Conservation (phyloP, 2,113 vertebrate species). For the Hippocampus comes region DNA sequence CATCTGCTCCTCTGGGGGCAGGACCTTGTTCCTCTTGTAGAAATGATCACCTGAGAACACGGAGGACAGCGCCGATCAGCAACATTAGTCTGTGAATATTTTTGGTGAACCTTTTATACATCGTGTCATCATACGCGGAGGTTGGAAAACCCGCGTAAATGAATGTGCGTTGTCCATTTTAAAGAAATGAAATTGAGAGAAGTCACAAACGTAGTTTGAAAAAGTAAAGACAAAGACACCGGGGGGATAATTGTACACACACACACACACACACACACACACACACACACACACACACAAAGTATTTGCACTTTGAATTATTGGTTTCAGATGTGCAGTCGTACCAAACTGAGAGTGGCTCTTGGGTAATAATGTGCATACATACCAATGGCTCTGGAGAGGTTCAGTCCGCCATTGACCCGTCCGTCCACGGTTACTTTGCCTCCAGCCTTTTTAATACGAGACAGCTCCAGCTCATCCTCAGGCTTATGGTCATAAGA, state of each 20-base stretch:
- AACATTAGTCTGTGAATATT: neutral
- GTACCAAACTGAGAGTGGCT: neutral
- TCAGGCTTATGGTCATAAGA: slow-evolving; percentile 97
- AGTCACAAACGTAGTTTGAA: too few species aligned
- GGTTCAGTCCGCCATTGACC: slow-evolving; percentile 95
- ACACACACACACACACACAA: too few species aligned
- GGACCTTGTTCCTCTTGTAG: slow-evolving; percentile 93
- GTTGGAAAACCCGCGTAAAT: too few species aligned
- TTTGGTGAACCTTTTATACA: too few species aligned
- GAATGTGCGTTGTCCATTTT: too few species aligned
- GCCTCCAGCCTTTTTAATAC: slow-evolving; percentile 96
- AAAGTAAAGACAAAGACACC: too few species aligned
- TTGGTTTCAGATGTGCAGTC: neutral
- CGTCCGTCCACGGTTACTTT: slow-evolving; percentile 98
- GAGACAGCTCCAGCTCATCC: slow-evolving; percentile 90
- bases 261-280: too few species aligned
- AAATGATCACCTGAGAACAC: slow-evolving; percentile 87
- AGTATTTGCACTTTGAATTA: neutral
- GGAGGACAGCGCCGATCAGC: neutral
- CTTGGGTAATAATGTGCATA: neutral
- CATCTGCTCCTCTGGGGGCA: slow-evolving; percentile 96
- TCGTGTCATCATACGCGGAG: too few species aligned
- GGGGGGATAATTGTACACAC: too few species aligned
- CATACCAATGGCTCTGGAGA: slow-evolving; percentile 92
- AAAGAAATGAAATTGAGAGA: too few species aligned